These are phyloP conservation scores for Equus quagga DNA, from an alignment of 2,113 vertebrate genomes.

Conservation along the genomic window DNA sequence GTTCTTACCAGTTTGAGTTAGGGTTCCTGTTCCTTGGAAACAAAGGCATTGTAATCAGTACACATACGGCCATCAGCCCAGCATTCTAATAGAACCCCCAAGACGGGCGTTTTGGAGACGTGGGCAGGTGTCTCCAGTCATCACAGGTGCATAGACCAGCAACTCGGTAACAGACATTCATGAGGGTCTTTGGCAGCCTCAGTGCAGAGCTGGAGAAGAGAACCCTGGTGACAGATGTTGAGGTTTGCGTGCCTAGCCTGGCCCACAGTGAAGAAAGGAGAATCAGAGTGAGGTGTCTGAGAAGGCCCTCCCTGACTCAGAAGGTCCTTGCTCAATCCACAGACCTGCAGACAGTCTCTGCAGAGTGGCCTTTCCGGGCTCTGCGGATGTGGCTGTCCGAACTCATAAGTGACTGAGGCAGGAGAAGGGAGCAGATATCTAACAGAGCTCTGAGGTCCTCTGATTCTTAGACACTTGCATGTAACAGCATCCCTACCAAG, in stretches of 20 bases:
- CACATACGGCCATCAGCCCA: neutral
- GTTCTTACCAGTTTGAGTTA: neutral
- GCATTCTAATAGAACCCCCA: neutral
- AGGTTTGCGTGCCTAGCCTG: neutral
- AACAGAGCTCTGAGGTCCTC: accelerated
- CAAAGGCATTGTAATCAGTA: neutral
- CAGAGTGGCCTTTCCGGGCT: neutral
- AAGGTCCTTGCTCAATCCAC: neutral
- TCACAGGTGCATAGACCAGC: neutral
- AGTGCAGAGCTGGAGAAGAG: neutral
- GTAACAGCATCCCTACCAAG: too few species aligned
- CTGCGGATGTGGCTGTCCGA: accelerated
- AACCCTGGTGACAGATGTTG: neutral
- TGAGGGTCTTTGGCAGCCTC: neutral
- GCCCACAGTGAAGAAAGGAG: neutral
- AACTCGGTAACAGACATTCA: neutral
- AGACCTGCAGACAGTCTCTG: neutral
- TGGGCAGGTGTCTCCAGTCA: too few species aligned
- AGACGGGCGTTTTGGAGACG: neutral
- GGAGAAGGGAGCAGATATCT: neutral
- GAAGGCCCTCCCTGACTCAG: neutral
- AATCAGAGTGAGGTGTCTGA: too few species aligned
- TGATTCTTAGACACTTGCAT: neutral
- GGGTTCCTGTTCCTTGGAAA: neutral
- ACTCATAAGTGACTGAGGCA: too few species aligned